phyloP scores from a whole-genome alignment of 2,797 vertebrate genomes.

The Podarcis siculus region DNA sequence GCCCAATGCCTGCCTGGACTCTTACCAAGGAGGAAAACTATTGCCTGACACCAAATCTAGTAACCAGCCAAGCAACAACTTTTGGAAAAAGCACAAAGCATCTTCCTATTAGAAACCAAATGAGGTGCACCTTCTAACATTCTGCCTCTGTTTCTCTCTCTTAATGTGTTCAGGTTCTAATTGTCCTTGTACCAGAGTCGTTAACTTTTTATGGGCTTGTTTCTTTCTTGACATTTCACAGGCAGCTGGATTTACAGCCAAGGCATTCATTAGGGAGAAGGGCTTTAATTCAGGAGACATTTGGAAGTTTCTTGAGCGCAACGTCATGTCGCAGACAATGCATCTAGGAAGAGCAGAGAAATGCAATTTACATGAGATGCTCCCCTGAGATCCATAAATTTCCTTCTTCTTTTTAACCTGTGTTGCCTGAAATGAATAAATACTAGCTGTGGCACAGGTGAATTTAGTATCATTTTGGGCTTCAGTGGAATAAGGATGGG shows the following conservation, averaged over 20 bases:
- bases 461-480: neutral
- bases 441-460: neutral
- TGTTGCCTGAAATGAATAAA: neutral
- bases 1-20: neutral
- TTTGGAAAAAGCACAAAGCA: too few species aligned
- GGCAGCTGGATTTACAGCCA: slow-evolving; percentile 20
- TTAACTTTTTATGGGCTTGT: slow-evolving; percentile 28
- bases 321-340: neutral
- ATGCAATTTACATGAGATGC: neutral
- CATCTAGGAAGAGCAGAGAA: neutral
- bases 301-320: slow-evolving; percentile 19
- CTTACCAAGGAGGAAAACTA: neutral
- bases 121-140: too few species aligned
- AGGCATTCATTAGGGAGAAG: slow-evolving; percentile 33
- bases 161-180: neutral
- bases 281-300: neutral
- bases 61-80: too few species aligned
- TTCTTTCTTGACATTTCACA: slow-evolving; percentile 25
- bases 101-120: neutral
- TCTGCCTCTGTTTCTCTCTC: neutral
- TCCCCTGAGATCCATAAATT: neutral
- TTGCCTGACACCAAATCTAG: neutral
- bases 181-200: slow-evolving; percentile 15
- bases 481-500: neutral
- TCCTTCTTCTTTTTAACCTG: neutral